phyloP scores from a whole-genome alignment of 2,113 vertebrate genomes.

The Platycercus adscitus region DNA sequence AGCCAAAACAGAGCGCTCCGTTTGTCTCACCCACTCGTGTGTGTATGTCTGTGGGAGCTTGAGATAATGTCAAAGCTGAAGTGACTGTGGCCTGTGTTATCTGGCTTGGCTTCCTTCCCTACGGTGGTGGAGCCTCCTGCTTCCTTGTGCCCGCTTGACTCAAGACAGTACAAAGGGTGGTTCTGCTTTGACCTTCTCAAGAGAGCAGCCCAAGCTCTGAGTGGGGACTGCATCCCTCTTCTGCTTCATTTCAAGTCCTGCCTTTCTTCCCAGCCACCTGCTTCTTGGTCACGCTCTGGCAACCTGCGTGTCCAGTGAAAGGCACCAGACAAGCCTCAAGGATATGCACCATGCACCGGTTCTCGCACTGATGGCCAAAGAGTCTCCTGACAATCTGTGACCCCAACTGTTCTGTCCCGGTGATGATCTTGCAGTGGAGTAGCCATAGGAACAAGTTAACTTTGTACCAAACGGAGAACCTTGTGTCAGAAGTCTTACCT shows the following conservation, averaged over 20 bases:
- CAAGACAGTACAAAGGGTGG: background rate
- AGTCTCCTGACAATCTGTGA: slow-evolving; percentile 43
- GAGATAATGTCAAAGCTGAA: background rate
- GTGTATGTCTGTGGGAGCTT: background rate
- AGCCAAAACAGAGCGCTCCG: background rate
- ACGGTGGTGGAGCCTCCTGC: background rate
- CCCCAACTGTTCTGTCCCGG: background rate
- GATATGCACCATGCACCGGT: background rate
- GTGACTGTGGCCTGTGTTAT: background rate
- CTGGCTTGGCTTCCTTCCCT: background rate
- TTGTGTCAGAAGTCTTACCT: background rate
- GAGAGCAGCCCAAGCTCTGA: background rate
- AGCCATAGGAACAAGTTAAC: slow-evolving; percentile 48
- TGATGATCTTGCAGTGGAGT: background rate
- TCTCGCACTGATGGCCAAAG: slow-evolving; percentile 15
- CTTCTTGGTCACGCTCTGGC: background rate
- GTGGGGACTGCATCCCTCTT: background rate
- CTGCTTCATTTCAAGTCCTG: background rate
- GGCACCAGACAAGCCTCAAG: background rate
- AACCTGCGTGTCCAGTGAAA: background rate
- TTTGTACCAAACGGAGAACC: background rate
- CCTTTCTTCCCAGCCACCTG: background rate
- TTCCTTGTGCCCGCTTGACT: background rate
- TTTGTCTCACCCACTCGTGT: background rate
- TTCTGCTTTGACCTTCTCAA: background rate